Percentiles rank a stretch among this genome's conserved stretches.
These are phyloP conservation scores for Polypterus senegalus DNA, from an alignment of 2,113 vertebrate species.

Conservation along the genomic window DNA sequence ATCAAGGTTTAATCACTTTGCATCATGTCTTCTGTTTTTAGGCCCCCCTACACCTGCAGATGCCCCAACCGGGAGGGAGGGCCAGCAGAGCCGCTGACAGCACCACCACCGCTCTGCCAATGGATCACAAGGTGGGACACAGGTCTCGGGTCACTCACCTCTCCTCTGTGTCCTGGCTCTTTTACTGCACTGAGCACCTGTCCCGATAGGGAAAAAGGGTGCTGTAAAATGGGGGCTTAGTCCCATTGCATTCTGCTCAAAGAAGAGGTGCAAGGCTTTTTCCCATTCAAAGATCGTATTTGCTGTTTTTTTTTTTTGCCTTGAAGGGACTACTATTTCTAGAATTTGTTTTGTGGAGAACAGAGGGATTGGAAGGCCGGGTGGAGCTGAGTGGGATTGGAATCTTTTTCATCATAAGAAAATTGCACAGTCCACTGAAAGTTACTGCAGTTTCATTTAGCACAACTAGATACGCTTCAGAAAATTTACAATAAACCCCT, in stretches of 20 bases:
- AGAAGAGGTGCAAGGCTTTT: background rate
- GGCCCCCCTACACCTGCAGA: constrained; percentile 56
- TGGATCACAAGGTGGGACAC: constrained; percentile 83
- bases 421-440: too few relatives aligned
- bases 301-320: background rate
- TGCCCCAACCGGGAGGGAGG: constrained; percentile 69
- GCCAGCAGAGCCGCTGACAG: constrained; percentile 77
- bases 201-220: constrained; percentile 15
- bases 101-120: constrained; percentile 63
- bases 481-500: too few relatives aligned
- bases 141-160: constrained; percentile 38
- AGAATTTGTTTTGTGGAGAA: too few relatives aligned
- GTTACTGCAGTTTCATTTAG: too few relatives aligned
- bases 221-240: background rate
- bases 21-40: constrained; percentile 51
- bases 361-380: too few relatives aligned
- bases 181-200: constrained; percentile 19
- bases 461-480: too few relatives aligned
- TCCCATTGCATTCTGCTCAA: background rate
- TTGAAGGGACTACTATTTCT: background rate
- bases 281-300: background rate
- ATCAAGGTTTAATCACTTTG: constrained; percentile 14
- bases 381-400: too few relatives aligned
- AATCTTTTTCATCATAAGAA: too few relatives aligned
- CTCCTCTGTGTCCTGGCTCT: constrained; percentile 24